Conservation (phyloP, 2,113 vertebrate species). For the Hypocryptadius cinnamomeus region DNA sequence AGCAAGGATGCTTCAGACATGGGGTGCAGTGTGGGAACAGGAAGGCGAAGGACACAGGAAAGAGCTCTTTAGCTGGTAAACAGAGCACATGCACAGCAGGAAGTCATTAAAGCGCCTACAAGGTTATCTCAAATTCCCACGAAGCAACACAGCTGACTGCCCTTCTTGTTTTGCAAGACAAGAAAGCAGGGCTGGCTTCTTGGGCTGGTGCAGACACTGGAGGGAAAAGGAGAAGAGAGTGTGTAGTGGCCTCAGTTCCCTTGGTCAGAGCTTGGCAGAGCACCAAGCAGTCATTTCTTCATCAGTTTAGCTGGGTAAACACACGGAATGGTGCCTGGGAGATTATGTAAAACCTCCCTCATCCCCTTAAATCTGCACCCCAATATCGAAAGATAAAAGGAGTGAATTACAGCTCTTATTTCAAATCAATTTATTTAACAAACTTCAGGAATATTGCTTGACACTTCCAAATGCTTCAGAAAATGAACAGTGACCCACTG, state of each 20-base stretch:
- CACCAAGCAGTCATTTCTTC: neutral
- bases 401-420: neutral
- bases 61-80: constrained; percentile 35
- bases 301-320: neutral
- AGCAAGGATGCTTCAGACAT: neutral
- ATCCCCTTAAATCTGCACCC: neutral
- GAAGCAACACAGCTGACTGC: neutral
- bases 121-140: constrained; percentile 13
- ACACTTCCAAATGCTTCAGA: neutral
- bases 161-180: neutral
- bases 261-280: neutral
- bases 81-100: constrained; percentile 13
- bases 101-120: neutral
- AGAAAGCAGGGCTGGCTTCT: neutral
- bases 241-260: neutral
- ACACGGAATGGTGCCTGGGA: neutral
- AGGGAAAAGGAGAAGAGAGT: neutral
- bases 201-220: neutral
- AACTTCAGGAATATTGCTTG: neutral
- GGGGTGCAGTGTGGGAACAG: constrained; percentile 5
- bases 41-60: constrained; percentile 29
- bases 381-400: neutral
- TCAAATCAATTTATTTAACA: constrained; percentile 53
- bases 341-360: neutral
- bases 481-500: neutral